Evolutionary conservation across 1,140 invertebrate species (phyloP).

Genomic region (Onthophagus taurus): DNA sequence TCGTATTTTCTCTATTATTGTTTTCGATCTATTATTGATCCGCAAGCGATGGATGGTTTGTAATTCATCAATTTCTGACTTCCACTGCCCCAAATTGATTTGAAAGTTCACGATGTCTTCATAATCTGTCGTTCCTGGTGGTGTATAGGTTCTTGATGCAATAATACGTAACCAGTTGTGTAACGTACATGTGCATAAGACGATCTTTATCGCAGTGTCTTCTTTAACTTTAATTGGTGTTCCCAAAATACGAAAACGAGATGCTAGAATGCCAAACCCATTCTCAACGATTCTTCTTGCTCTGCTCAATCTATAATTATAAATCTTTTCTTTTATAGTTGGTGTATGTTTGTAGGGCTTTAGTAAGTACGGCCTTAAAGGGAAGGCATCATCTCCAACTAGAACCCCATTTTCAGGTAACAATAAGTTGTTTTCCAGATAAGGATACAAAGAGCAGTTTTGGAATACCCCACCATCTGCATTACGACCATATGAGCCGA

Average conservation of each 20-base stretch:
- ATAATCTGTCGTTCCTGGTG: no score
- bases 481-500: conserved; percentile 33
- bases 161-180: no score
- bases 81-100: no score
- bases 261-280: conserved; percentile 1
- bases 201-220: no score
- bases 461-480: conserved; percentile 11
- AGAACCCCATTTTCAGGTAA: not conserved
- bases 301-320: conserved; percentile 14
- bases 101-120: no score
- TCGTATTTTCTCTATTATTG: not conserved
- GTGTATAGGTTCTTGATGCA: no score
- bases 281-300: conserved; percentile 10
- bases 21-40: not conserved
- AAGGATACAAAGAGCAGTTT: not conserved
- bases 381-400: conserved; percentile 11
- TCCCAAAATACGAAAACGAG: conserved; percentile 9
- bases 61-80: not conserved
- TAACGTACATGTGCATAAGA: no score
- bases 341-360: conserved; percentile 6
- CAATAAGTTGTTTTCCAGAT: not conserved
- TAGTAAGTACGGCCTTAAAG: conserved; percentile 7
- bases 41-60: not conserved
- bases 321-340: conserved; percentile 14
- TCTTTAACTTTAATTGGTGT: no score